Conservation (phyloP, 2,888 invertebrate genomes). For the Aphidoletes aphidimyza region DNA sequence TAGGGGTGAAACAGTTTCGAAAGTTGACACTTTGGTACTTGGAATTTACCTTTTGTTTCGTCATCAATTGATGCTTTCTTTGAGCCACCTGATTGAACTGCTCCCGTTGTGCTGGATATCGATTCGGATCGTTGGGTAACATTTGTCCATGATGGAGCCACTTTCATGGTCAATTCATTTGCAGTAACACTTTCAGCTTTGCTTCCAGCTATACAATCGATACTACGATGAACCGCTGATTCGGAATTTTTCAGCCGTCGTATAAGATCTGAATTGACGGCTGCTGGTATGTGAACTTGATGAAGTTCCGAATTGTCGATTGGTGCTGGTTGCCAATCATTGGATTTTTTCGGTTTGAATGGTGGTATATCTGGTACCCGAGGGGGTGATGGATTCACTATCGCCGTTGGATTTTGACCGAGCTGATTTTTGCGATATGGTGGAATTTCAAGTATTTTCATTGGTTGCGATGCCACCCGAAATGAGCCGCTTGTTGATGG, state of each 20-base stretch:
- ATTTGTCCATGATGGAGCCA: constrained; percentile 71
- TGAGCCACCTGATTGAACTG: constrained; percentile 59
- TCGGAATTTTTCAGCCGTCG: constrained; percentile 70
- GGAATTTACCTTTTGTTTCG: constrained; percentile 71
- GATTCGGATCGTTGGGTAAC: constrained; percentile 64
- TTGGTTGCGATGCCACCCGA: constrained; percentile 63
- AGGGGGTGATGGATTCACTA: constrained; percentile 60
- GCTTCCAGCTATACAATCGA: constrained; percentile 76
- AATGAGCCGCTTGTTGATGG: constrained; percentile 57
- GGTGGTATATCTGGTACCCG: constrained; percentile 70
- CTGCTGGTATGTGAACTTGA: constrained; percentile 3
- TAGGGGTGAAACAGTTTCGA: neutral
- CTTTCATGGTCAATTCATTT: constrained; percentile 65
- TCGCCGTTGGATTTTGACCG: constrained; percentile 27
- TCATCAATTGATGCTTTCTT: constrained; percentile 67
- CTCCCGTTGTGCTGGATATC: constrained; percentile 62
- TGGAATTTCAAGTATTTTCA: constrained; percentile 67
- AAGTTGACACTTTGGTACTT: no score
- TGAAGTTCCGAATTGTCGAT: constrained; percentile 57
- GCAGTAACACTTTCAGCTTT: constrained; percentile 55
- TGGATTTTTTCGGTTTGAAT: constrained; percentile 70
- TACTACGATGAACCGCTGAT: constrained; percentile 77
- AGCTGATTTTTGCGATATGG: constrained; percentile 66
- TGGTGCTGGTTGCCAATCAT: constrained; percentile 67
- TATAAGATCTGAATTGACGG: constrained; percentile 73